phyloP scores from a whole-genome alignment of 2,797 vertebrate genomes.

The Hylomyscus alleni region DNA sequence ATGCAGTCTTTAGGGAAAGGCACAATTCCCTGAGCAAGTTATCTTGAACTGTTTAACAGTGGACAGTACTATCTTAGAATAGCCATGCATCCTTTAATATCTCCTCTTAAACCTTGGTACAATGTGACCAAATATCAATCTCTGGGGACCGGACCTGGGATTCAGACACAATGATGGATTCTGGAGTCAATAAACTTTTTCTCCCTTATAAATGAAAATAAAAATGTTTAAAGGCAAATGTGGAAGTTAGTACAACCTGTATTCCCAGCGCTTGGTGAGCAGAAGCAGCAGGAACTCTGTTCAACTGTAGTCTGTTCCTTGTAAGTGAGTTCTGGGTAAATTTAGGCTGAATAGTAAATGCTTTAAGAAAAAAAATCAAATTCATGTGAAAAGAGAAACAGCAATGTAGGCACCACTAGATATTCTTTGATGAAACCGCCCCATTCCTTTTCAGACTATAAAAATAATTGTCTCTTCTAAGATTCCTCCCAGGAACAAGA shows the following conservation, averaged over 20 bases:
- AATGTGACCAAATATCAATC: neutral
- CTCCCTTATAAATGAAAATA: neutral
- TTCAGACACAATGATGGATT: neutral
- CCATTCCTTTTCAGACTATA: too few relatives aligned
- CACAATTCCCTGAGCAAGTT: neutral
- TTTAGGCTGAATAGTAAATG: neutral
- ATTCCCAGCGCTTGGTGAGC: neutral
- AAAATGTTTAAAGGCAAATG: neutral
- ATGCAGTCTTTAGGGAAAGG: neutral
- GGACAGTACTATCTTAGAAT: too few relatives aligned
- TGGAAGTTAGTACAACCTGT: neutral
- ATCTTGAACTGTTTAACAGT: neutral
- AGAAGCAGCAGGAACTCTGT: neutral
- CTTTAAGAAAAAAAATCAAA: neutral
- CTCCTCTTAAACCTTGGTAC: neutral
- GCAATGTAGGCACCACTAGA: too few relatives aligned
- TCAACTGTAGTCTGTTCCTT: neutral
- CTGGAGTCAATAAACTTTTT: neutral
- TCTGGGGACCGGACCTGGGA: neutral
- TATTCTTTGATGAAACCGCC: too few relatives aligned
- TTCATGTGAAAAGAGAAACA: neutral
- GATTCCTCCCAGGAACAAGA: too few relatives aligned
- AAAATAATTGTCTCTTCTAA: too few relatives aligned
- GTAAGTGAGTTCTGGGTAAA: neutral
- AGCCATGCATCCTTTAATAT: neutral